A percentile compares a stretch with the other conserved stretches of the same genome.
These are phyloP conservation scores for Sebastes steindachneri DNA, from an alignment of 2,797 vertebrate genomes.

Conservation along the genomic window DNA sequence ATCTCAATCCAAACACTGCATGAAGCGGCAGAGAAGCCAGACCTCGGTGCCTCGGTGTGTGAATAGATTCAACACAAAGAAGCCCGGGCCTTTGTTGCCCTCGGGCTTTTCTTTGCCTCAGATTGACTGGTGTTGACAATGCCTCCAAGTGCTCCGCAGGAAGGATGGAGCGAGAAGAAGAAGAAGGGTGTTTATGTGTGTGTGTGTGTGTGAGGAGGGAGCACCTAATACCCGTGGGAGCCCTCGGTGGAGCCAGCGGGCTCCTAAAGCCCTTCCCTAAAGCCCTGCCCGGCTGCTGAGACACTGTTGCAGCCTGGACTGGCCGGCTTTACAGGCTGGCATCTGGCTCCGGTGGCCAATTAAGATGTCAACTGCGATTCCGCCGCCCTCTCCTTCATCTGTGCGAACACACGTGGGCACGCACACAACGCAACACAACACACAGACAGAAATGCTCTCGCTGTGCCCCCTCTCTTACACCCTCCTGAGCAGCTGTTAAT, in stretches of 20 bases:
- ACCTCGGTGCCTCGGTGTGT: slow-evolving; percentile 29
- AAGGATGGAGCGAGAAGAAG: slow-evolving; percentile 44
- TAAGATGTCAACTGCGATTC: slow-evolving; percentile 59
- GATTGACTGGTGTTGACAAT: slow-evolving; percentile 74
- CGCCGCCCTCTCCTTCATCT: slow-evolving; percentile 22
- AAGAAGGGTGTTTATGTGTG: not conserved
- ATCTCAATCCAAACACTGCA: slow-evolving; percentile 28
- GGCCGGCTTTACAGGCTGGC: slow-evolving; percentile 23
- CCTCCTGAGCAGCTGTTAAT: slow-evolving; percentile 63
- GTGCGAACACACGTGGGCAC: not conserved
- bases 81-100: slow-evolving; percentile 43
- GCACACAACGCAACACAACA: not conserved
- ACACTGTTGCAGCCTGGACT: slow-evolving; percentile 37
- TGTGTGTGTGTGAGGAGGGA: slow-evolving; percentile 4
- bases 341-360: slow-evolving; percentile 55
- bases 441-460: not conserved
- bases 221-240: slow-evolving; percentile 79
- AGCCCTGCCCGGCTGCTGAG: slow-evolving; percentile 38
- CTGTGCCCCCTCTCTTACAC: slow-evolving; percentile 23
- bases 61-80: slow-evolving; percentile 61
- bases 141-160: slow-evolving; percentile 43
- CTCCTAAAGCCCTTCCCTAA: slow-evolving; percentile 37
- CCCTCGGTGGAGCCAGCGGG: slow-evolving; percentile 47
- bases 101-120: slow-evolving; percentile 50
- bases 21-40: slow-evolving; percentile 42